These are phyloP conservation scores for Aplysia californica DNA, from an alignment of 1,140 invertebrate species.

Conservation along the genomic window DNA sequence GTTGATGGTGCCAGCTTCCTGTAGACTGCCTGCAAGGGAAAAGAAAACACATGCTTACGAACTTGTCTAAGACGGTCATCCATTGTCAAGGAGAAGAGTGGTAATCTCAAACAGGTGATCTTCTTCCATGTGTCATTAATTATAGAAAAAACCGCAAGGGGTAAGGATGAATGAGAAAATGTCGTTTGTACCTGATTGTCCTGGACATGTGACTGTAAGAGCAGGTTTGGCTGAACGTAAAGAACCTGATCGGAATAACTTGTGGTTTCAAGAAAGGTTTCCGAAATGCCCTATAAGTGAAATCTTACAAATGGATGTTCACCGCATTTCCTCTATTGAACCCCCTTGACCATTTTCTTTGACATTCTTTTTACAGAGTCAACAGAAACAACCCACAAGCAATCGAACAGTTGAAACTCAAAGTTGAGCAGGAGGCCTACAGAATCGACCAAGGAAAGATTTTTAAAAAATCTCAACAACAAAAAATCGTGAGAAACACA, in stretches of 20 bases:
- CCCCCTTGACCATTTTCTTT: too few relatives aligned
- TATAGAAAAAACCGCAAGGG: neutral
- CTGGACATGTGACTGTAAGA: neutral
- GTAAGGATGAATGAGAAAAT: neutral
- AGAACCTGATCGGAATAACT: neutral
- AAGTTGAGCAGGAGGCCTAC: too few relatives aligned
- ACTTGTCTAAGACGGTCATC: neutral
- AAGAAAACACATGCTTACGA: neutral
- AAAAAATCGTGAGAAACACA: too few relatives aligned
- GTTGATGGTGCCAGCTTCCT: conserved; percentile 66
- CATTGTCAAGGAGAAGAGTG: too few relatives aligned
- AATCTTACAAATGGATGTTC: too few relatives aligned
- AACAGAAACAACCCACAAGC: too few relatives aligned
- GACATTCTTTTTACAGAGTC: too few relatives aligned
- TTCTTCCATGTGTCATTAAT: neutral
- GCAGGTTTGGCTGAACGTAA: neutral
- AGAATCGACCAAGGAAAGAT: too few relatives aligned
- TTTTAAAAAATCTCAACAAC: too few relatives aligned
- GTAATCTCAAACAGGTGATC: neutral
- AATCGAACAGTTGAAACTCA: too few relatives aligned
- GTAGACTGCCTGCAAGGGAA: conserved; percentile 61
- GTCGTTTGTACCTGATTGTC: neutral
- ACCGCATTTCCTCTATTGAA: too few relatives aligned
- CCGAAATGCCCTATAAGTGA: too few relatives aligned
- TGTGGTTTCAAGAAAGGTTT: neutral